These are phyloP conservation scores for Diachasmimorpha longicaudata DNA, from an alignment of 1,140 invertebrate genomes.

Conservation along the genomic window DNA sequence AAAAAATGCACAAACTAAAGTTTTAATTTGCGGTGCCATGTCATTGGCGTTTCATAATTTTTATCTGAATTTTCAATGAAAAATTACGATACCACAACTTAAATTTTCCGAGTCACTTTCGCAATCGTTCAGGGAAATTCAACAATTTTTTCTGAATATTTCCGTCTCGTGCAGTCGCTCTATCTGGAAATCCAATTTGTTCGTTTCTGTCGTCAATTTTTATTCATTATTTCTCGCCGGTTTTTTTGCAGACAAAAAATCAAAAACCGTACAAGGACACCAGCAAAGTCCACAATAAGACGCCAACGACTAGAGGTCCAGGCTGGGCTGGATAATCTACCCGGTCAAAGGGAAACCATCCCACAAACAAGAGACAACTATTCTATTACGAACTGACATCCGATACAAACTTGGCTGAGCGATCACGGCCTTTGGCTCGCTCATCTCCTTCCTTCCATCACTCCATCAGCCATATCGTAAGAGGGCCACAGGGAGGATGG, in stretches of 20 bases:
- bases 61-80: too few relatives aligned
- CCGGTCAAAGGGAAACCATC: constrained; percentile 22
- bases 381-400: constrained; percentile 60
- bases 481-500: background rate
- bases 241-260: background rate
- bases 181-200: too few relatives aligned
- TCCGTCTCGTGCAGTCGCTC: too few relatives aligned
- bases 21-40: too few relatives aligned
- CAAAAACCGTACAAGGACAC: too few relatives aligned
- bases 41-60: too few relatives aligned
- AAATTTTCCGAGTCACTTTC: too few relatives aligned
- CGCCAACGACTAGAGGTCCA: background rate
- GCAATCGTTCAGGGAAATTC: too few relatives aligned
- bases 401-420: constrained; percentile 58
- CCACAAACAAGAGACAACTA: constrained; percentile 54
- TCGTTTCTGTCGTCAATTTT: too few relatives aligned
- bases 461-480: constrained; percentile 27
- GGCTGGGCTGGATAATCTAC: background rate
- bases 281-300: background rate
- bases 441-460: constrained; percentile 34
- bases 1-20: background rate
- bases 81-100: too few relatives aligned
- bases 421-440: constrained; percentile 50
- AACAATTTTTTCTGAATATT: too few relatives aligned
- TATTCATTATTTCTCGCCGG: too few relatives aligned